A percentile compares a stretch with the other conserved stretches of the same genome.
These are phyloP conservation scores for Eristalinus sepulchralis DNA, from an alignment of 2,888 invertebrate genomes.

Conservation along the genomic window DNA sequence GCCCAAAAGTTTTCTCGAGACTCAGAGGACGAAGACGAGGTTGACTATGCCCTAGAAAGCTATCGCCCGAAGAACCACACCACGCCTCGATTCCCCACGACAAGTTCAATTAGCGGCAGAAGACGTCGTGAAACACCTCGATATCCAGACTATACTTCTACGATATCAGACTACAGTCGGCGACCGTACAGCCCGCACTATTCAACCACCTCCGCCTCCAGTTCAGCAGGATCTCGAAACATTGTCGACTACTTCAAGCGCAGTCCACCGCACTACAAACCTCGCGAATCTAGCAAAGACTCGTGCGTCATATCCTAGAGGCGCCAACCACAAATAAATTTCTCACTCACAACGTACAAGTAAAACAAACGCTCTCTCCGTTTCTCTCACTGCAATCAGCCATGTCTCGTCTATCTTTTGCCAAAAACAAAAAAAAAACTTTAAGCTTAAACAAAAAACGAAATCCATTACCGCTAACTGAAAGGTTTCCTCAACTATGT, in stretches of 20 bases:
- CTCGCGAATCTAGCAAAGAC: conserved; percentile 77
- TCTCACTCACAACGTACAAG: conserved; percentile 22
- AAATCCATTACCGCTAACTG: conserved; percentile 39
- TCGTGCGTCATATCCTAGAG: conserved; percentile 79
- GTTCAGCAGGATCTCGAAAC: conserved; percentile 70
- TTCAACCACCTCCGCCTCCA: conserved; percentile 34
- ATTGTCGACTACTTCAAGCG: conserved; percentile 77
- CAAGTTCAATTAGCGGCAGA: conserved; percentile 72
- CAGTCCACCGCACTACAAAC: conserved; percentile 75
- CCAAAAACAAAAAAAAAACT: conserved; percentile 50
- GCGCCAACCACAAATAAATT: conserved; percentile 1
- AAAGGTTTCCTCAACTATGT: conserved; percentile 51
- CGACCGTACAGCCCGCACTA: conserved; percentile 52
- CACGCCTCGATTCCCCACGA: conserved; percentile 76
- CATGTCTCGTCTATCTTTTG: conserved; percentile 52
- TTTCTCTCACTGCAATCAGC: conserved; percentile 27
- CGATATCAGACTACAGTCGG: conserved; percentile 37
- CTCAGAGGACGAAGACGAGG: conserved; percentile 54
- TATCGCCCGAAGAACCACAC: conserved; percentile 76
- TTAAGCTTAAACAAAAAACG: conserved; percentile 66
- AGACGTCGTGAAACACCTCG: conserved; percentile 55
- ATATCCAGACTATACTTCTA: conserved; percentile 40
- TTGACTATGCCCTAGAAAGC: conserved; percentile 74
- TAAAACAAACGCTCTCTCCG: conserved; percentile 31
- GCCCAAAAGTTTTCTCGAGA: conserved; percentile 72